phyloP scores from a whole-genome alignment of 1,140 invertebrate genomes.

The Aleiodes sp. region DNA sequence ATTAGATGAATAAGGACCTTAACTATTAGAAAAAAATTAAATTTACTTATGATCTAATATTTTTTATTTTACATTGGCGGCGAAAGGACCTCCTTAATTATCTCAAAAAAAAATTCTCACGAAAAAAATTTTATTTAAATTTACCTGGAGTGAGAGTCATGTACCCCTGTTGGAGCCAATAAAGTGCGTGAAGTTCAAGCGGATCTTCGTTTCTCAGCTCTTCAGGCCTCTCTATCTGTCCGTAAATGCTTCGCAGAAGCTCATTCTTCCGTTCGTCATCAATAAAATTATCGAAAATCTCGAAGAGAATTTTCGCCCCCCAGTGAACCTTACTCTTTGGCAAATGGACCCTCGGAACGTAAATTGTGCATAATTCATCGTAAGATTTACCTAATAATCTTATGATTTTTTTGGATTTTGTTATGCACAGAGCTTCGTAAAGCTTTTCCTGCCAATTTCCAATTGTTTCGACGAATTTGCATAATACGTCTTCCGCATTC shows the following conservation, averaged over 20 bases:
- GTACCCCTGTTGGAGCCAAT: background rate
- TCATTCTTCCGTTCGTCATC: background rate
- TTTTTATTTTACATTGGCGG: no score
- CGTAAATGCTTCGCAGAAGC: conserved; percentile 19
- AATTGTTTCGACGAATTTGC: background rate
- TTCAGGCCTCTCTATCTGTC: background rate
- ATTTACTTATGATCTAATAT: no score
- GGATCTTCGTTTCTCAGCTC: background rate
- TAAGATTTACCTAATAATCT: background rate
- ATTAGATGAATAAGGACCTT: background rate
- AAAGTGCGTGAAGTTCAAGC: conserved; percentile 25
- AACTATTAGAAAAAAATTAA: no score
- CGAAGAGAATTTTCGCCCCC: conserved; percentile 19
- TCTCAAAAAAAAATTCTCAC: background rate
- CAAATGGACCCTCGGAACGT: background rate
- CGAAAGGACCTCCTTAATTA: background rate
- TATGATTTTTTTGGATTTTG: background rate
- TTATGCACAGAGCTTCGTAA: conserved; percentile 24
- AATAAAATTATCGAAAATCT: conserved; percentile 12
- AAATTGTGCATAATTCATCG: background rate
- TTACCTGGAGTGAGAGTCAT: conserved; percentile 15
- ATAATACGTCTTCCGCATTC: background rate
- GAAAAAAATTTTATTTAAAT: background rate
- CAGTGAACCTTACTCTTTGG: background rate
- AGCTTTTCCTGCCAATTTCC: conserved; percentile 20